phyloP scores from a whole-genome alignment of 2,797 vertebrate genomes.

The Pelochelys cantorii region DNA sequence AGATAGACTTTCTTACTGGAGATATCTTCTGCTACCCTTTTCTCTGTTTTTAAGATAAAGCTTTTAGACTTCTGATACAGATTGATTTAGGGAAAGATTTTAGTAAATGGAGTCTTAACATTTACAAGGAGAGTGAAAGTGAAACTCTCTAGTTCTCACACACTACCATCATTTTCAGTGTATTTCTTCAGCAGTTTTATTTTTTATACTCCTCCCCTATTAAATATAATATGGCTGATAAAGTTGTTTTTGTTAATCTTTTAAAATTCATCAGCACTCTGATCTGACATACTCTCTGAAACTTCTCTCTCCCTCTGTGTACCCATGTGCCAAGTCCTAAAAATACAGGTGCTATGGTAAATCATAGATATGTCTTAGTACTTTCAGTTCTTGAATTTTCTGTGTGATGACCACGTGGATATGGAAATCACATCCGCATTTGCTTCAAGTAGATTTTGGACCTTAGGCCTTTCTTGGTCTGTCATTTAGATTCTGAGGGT shows the following conservation, averaged over 20 bases:
- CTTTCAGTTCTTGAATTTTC: conserved; percentile 15
- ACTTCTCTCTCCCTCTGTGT: background rate
- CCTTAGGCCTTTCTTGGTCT: background rate
- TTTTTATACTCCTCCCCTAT: background rate
- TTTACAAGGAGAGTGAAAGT: background rate
- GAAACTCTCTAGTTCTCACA: background rate
- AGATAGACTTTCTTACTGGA: fast-evolving
- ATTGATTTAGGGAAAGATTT: background rate
- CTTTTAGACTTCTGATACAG: background rate
- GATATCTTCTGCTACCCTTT: background rate
- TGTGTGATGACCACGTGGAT: background rate
- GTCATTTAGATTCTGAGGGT: background rate
- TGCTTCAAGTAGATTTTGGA: conserved; percentile 1
- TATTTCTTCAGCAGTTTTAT: background rate
- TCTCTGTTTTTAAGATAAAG: background rate
- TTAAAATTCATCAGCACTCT: background rate
- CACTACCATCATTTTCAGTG: background rate
- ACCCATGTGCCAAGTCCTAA: conserved; percentile 24
- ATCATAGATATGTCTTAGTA: conserved; percentile 47
- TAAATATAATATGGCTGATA: conserved; percentile 37
- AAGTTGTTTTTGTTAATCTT: conserved; percentile 42
- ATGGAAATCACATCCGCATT: conserved; percentile 16
- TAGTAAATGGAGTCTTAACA: background rate
- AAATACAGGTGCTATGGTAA: background rate
- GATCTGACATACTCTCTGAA: background rate